These are phyloP conservation scores for Anabas testudineus DNA, from an alignment of 2,797 vertebrate species.

Conservation along the genomic window DNA sequence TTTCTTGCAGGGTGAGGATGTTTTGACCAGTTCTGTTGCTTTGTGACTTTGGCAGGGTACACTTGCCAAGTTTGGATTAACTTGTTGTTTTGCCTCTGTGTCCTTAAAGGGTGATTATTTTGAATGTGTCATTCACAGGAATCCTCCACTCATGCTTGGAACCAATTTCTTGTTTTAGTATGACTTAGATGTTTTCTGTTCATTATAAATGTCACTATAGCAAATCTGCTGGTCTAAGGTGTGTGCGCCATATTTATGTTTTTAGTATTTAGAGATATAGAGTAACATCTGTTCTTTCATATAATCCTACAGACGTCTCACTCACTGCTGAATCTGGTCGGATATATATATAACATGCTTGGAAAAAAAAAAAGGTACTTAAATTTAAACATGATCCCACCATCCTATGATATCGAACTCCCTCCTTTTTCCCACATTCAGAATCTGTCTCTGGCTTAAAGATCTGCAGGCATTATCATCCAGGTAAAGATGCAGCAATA, in stretches of 20 bases:
- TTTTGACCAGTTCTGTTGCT: slow-evolving; percentile 53
- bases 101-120: slow-evolving; percentile 6
- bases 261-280: too few relatives aligned
- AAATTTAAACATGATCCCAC: too few relatives aligned
- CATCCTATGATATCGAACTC: too few relatives aligned
- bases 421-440: too few relatives aligned
- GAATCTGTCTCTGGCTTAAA: too few relatives aligned
- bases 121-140: slow-evolving; percentile 31
- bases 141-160: slow-evolving; percentile 6
- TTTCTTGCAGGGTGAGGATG: slow-evolving; percentile 29
- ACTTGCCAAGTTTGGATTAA: slow-evolving; percentile 32
- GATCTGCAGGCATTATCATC: too few relatives aligned
- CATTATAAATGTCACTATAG: not conserved
- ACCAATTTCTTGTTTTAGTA: not conserved
- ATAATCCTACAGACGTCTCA: too few relatives aligned
- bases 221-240: not conserved
- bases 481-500: too few relatives aligned
- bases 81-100: slow-evolving; percentile 39
- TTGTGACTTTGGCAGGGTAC: slow-evolving; percentile 34
- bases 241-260: not conserved
- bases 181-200: slow-evolving; percentile 2
- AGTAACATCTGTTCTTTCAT: too few relatives aligned
- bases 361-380: too few relatives aligned
- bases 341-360: too few relatives aligned
- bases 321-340: too few relatives aligned